Base-by-base conservation (phyloP, 1,140 invertebrate genomes). In the Drosophila parvula region DNA sequence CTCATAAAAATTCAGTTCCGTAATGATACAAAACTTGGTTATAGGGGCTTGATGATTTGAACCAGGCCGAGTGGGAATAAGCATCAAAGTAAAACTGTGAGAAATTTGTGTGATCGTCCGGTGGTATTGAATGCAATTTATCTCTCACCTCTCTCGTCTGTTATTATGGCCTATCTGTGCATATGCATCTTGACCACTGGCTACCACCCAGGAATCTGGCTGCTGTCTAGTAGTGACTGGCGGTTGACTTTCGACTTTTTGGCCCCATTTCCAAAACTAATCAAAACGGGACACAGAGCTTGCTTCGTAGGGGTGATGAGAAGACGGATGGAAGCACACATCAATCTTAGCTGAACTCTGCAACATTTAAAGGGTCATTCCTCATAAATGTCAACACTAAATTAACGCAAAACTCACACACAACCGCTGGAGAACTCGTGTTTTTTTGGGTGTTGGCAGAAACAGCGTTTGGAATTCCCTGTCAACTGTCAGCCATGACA, bases 351-450 rank as follows among this genome's bases (percentile, higher is more conserved):
- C 40, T 14, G 60, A 27, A 50, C 41, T 74, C 43, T 38, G 51
- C 62, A 40, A 38, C 71, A 77, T 65, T 89, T 83, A 71, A 86
- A 68, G 76, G 68, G 68, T 48, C 61, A 70, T 83, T 74, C 74
- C 73, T 55, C 84, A 88, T 89, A 83, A 89, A 80, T 83, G 84
- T 80, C 83, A 83, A 79, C 83, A 89, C 83, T 77, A 83, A 88
- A 86, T 88, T 88, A 78, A 58, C 45, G 48, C 45, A 56, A 55
- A 47, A 57, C 43, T 34, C 65, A 58, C 75, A 74, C 55, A 56
- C 36, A 48, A 3, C 34, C 47, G 22, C 18, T 27, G 65, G 58
- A 63, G 76, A 88, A 81, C 61, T 73, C 79, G 76, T 88, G 75
- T 71, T 68, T 22, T 22, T 78, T 61, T 30, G 55, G 14, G 34